phyloP scores from a whole-genome alignment of 2,888 invertebrate species.

The Acanthosoma haemorrhoidale region DNA sequence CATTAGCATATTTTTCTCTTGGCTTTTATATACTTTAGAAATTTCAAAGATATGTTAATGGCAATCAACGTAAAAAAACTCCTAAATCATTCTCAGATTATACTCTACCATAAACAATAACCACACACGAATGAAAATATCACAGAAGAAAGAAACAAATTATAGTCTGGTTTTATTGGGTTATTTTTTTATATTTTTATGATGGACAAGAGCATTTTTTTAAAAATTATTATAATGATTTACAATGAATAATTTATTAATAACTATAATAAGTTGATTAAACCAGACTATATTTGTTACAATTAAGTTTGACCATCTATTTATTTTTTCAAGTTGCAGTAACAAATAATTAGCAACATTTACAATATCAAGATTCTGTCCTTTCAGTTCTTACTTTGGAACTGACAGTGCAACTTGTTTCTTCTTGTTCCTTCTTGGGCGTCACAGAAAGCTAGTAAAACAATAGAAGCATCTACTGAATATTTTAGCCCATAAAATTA shows the following conservation, averaged over 20 bases:
- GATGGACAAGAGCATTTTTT: too few species aligned
- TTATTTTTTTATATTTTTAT: not conserved
- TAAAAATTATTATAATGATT: not conserved
- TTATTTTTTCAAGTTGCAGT: slow-evolving; percentile 7
- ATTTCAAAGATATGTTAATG: not conserved
- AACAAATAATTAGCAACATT: slow-evolving; percentile 12
- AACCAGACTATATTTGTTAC: slow-evolving; percentile 11
- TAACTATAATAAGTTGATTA: not conserved
- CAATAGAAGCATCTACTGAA: slow-evolving; percentile 1
- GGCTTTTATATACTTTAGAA: not conserved
- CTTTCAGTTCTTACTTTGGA: slow-evolving; percentile 31
- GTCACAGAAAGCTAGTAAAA: slow-evolving; percentile 32
- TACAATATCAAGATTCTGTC: slow-evolving; percentile 10
- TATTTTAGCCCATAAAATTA: not conserved
- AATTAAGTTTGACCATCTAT: not conserved
- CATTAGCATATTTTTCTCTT: not conserved
- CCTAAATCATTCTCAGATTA: not conserved
- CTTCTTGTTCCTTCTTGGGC: slow-evolving; percentile 34
- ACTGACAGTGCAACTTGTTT: slow-evolving; percentile 27
- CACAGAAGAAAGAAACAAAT: not conserved
- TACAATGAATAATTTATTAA: not conserved
- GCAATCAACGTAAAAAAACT: not conserved
- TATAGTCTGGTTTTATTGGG: slow-evolving; percentile 2
- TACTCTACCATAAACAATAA: slow-evolving; percentile 20
- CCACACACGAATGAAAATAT: slow-evolving; percentile 16